These are phyloP conservation scores for Agrypnus murinus DNA, from an alignment of 2,888 invertebrate genomes.

Conservation along the genomic window DNA sequence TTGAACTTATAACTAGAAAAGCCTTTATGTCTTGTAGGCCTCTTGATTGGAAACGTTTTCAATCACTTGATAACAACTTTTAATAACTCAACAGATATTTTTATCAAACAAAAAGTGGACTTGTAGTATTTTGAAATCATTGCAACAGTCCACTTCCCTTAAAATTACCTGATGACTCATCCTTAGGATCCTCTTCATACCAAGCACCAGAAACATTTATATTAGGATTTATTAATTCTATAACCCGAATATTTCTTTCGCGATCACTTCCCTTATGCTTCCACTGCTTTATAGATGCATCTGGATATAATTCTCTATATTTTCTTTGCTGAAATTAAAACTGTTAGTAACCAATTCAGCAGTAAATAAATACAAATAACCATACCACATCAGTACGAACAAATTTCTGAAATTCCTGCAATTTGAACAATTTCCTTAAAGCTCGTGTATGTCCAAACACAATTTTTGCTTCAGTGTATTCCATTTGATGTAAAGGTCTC, in stretches of 20 bases:
- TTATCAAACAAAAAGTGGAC: too few relatives aligned
- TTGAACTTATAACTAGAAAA: too few relatives aligned
- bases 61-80: too few relatives aligned
- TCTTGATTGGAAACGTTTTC: too few relatives aligned
- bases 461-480: slow-evolving; percentile 72
- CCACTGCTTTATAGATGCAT: slow-evolving; percentile 74
- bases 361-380: neutral
- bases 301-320: slow-evolving; percentile 75
- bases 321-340: slow-evolving; percentile 68
- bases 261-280: slow-evolving; percentile 70
- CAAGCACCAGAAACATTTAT: slow-evolving; percentile 73
- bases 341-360: neutral
- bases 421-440: slow-evolving; percentile 74
- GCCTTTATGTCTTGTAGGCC: too few relatives aligned
- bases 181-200: slow-evolving; percentile 62
- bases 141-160: too few relatives aligned
- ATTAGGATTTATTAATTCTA: slow-evolving; percentile 76
- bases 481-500: slow-evolving; percentile 73
- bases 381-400: slow-evolving; percentile 72
- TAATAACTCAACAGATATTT: slow-evolving; percentile 4
- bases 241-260: slow-evolving; percentile 73
- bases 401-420: slow-evolving; percentile 72
- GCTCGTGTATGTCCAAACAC: slow-evolving; percentile 70
- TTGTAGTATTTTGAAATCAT: too few relatives aligned
- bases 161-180: slow-evolving; percentile 58